Percentiles rank a stretch among this genome's conserved stretches.
Conservation (phyloP, 2,888 invertebrate species). For the Lissonota sp. region DNA sequence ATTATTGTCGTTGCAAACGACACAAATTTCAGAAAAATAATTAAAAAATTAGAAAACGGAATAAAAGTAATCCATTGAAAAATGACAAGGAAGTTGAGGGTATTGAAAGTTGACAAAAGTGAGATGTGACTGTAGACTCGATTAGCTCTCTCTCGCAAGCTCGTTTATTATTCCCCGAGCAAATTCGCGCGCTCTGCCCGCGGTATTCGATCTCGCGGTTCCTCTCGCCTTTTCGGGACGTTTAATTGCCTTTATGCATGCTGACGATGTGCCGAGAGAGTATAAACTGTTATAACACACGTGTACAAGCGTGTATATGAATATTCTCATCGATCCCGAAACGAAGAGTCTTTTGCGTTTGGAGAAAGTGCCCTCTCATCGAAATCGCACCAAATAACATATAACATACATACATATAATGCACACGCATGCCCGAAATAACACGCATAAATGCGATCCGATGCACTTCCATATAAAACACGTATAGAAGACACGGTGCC, state of each 20-base stretch:
- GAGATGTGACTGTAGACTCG: constrained; percentile 9
- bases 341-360: constrained; percentile 52
- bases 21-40: too few species aligned
- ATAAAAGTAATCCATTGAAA: too few species aligned
- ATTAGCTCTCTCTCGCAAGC: constrained; percentile 34
- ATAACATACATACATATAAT: constrained; percentile 12
- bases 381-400: constrained; percentile 38
- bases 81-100: too few species aligned
- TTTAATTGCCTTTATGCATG: constrained; percentile 55
- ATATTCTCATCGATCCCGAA: constrained; percentile 56
- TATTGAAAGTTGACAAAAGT: background rate
- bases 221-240: constrained; percentile 56
- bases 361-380: constrained; percentile 67
- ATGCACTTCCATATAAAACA: background rate
- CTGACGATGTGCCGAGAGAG: constrained; percentile 16
- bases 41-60: background rate
- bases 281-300: background rate
- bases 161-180: constrained; percentile 58
- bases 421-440: constrained; percentile 3
- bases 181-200: constrained; percentile 41
- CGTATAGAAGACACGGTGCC: background rate
- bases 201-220: constrained; percentile 45
- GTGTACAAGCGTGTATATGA: background rate
- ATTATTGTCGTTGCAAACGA: background rate
- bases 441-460: background rate